These are phyloP conservation scores for Phoenoteleia sp. DNA, from an alignment of 2,888 invertebrate genomes.

Conservation along the genomic window DNA sequence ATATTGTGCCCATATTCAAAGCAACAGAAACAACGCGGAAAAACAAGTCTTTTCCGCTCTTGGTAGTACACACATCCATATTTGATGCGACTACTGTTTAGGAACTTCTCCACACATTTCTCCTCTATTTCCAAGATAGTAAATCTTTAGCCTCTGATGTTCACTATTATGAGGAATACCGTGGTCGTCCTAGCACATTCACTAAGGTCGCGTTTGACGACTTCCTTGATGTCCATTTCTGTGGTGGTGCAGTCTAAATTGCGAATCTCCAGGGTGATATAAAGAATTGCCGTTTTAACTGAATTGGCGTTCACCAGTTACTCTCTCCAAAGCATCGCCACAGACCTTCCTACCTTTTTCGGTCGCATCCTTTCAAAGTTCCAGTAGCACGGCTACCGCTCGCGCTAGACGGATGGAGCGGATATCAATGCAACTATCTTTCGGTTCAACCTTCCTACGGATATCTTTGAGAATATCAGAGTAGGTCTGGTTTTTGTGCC, in stretches of 20 bases:
- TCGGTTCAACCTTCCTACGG: not conserved
- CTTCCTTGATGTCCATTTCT: not conserved
- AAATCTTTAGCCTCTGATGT: not conserved
- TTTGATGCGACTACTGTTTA: not conserved
- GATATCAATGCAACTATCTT: not conserved
- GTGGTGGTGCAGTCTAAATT: conserved; percentile 5
- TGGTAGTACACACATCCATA: conserved; percentile 43
- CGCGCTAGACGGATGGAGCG: not conserved
- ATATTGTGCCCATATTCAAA: conserved; percentile 47
- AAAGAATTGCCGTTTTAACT: not conserved
- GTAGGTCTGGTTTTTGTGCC: not conserved
- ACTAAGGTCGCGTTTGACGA: not conserved
- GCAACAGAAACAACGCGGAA: conserved; percentile 59
- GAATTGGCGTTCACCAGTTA: not conserved
- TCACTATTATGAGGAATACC: not conserved
- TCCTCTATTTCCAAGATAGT: not conserved
- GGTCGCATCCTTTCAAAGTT: not conserved
- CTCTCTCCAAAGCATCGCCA: not conserved
- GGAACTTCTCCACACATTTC: not conserved
- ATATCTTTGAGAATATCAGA: conserved; percentile 20
- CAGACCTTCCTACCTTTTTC: not conserved
- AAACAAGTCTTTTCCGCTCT: conserved; percentile 14
- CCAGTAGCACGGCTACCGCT: not conserved
- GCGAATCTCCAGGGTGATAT: not conserved
- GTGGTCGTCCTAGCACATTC: no score